A percentile compares a stretch with the other conserved stretches of the same genome.
Conservation (phyloP, 1,140 invertebrate genomes). For the Leptestheria dahalacensis region DNA sequence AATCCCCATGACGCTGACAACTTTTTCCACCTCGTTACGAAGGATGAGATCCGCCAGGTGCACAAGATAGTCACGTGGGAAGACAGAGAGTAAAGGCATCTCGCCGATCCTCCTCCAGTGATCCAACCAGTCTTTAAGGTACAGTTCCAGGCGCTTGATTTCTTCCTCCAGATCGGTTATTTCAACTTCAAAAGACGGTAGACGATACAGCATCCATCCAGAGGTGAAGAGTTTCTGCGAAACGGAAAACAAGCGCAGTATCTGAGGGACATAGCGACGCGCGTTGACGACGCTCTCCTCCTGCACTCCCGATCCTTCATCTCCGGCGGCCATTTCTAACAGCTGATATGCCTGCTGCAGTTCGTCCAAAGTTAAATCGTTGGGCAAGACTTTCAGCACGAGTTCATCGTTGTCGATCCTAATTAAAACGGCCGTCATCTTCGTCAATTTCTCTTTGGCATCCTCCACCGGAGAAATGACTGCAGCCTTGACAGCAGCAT, state of each 20-base stretch:
- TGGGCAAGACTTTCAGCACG: neutral
- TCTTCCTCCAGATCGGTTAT: neutral
- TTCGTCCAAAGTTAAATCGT: neutral
- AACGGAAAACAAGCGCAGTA: neutral
- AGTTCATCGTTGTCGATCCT: neutral
- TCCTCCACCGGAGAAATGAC: conserved; percentile 1
- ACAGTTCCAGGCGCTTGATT: neutral
- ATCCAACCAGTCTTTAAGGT: neutral
- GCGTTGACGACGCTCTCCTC: neutral
- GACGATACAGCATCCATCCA: neutral
- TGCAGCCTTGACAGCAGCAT: neutral
- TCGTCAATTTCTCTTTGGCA: conserved; percentile 4
- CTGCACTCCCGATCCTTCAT: neutral
- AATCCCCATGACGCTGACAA: neutral
- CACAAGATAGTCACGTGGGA: neutral
- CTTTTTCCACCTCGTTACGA: neutral
- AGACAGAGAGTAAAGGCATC: neutral
- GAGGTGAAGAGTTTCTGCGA: neutral
- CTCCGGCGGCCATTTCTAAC: conserved; percentile 1
- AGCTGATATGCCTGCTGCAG: conserved; percentile 3
- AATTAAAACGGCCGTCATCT: neutral
- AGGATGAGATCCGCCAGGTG: neutral
- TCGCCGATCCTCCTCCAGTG: neutral
- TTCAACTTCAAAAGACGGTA: neutral
- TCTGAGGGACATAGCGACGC: neutral